These are phyloP conservation scores for Steinernema carpocapsae DNA, from an alignment of 2,888 invertebrate genomes.

Conservation along the genomic window DNA sequence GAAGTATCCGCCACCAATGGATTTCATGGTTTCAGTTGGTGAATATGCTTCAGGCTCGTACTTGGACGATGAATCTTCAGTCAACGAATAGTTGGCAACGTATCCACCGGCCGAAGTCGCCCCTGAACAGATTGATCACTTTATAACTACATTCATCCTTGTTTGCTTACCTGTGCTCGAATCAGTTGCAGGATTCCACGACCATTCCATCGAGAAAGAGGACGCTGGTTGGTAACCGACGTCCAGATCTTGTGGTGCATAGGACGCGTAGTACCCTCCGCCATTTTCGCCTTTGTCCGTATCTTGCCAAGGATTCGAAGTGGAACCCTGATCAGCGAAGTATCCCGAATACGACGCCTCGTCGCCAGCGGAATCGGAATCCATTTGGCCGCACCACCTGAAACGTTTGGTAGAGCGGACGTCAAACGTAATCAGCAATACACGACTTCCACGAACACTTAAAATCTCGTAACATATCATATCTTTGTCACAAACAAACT, in stretches of 20 bases:
- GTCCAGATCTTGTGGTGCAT: neutral
- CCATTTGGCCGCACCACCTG: neutral
- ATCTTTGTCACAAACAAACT: too few relatives aligned
- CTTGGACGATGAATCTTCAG: neutral
- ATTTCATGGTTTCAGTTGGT: neutral
- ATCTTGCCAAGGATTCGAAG: neutral
- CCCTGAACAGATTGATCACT: neutral
- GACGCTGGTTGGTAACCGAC: neutral
- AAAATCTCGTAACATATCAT: too few relatives aligned
- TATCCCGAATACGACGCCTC: conserved; percentile 4
- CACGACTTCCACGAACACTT: too few relatives aligned
- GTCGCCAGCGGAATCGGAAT: neutral
- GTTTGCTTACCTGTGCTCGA: neutral
- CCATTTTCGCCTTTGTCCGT: neutral
- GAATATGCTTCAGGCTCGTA: conserved; percentile 4
- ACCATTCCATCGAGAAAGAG: neutral
- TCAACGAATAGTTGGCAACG: neutral
- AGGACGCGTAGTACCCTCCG: conserved; percentile 21
- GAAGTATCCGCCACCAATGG: neutral
- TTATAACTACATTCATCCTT: neutral
- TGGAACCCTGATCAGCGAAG: neutral
- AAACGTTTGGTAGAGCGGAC: too few relatives aligned
- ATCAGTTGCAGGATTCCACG: neutral
- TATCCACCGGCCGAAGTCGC: neutral
- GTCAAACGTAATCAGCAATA: too few relatives aligned